Conservation (phyloP, 2,888 invertebrate species). For the Rotaria magnacalcarata region DNA sequence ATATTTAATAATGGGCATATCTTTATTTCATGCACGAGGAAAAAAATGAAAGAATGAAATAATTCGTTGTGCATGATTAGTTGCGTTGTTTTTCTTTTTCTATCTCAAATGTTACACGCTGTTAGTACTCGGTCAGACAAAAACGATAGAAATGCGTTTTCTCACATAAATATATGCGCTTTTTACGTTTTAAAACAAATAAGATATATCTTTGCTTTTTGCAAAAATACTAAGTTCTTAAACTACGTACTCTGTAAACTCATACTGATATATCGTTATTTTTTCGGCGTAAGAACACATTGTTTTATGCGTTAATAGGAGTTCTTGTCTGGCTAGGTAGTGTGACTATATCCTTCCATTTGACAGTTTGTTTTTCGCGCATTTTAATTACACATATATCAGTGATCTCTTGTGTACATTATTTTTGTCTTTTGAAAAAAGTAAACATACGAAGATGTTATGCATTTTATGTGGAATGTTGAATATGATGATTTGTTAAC, state of each 20-base stretch:
- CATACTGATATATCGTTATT: no score
- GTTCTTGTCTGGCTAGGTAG: neutral
- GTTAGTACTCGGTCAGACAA: neutral
- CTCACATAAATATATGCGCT: no score
- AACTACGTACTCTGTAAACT: no score
- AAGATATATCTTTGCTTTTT: no score
- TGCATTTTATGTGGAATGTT: neutral
- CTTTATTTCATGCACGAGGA: neutral
- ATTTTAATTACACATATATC: neutral
- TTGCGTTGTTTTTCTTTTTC: neutral
- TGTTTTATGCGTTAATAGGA: no score
- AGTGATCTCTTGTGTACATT: conserved; percentile 1
- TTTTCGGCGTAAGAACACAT: no score
- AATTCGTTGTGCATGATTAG: neutral
- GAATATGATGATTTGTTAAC: neutral
- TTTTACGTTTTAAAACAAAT: no score
- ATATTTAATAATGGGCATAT: neutral
- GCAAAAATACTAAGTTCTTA: no score
- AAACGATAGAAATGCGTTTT: no score
- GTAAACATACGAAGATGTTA: neutral
- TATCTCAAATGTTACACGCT: neutral
- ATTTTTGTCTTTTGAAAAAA: neutral
- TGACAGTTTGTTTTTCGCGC: neutral
- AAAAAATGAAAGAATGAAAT: neutral
- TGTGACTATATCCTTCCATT: neutral